Evolutionary conservation across 2,888 invertebrate species (phyloP).

Genomic region (Theristus sp.): DNA sequence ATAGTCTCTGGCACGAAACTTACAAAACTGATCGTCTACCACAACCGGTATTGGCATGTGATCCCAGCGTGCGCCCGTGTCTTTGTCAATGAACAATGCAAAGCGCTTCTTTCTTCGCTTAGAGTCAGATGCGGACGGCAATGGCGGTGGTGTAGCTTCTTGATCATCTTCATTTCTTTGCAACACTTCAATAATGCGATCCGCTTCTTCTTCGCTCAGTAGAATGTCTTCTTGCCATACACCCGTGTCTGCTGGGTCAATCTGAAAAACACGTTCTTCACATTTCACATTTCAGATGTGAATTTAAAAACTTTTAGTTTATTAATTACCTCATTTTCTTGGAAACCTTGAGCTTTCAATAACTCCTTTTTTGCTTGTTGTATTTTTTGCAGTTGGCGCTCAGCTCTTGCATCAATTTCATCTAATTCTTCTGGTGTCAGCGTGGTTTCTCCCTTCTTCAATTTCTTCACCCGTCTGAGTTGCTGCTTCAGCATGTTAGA

Average conservation of each 20-base stretch:
- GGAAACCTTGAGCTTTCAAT: background rate
- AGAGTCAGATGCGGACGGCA: background rate
- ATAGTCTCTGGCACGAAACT: background rate
- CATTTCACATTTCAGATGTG: no score
- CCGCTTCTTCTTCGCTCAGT: background rate
- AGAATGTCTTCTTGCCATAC: background rate
- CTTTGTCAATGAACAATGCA: background rate
- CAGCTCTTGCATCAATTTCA: background rate
- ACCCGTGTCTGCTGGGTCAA: background rate
- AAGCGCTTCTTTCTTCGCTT: background rate
- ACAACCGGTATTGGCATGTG: background rate
- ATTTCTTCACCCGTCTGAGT: no score
- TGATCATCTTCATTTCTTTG: background rate
- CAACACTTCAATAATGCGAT: background rate
- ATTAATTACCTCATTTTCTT: background rate
- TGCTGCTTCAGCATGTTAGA: background rate
- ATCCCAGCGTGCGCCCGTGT: background rate
- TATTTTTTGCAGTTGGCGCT: background rate
- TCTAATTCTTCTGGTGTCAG: background rate
- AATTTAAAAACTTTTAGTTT: no score
- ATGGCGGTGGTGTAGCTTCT: background rate
- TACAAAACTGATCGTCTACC: background rate
- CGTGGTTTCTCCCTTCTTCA: no score
- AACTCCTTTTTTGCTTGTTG: background rate
- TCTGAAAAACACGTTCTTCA: background rate